These are phyloP conservation scores for Proterorhinus semilunaris DNA, from an alignment of 2,113 vertebrate genomes.

Conservation along the genomic window DNA sequence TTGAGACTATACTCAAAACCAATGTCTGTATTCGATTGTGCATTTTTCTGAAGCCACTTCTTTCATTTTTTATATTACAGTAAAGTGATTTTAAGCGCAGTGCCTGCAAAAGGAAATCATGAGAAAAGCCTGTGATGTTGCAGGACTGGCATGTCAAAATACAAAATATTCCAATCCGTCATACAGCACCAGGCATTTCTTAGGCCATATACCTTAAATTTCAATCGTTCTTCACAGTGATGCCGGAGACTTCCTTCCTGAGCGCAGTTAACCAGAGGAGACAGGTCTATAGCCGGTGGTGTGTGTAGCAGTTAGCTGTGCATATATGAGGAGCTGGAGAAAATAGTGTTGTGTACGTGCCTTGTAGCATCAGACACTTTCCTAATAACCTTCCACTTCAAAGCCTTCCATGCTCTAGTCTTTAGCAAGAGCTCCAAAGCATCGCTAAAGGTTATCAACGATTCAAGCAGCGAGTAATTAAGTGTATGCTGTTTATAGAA, in stretches of 20 bases:
- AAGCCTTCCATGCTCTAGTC: conserved; percentile 25
- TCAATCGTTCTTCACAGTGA: neutral
- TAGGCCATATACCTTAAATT: neutral
- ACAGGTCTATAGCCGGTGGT: conserved; percentile 56
- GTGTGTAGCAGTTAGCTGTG: conserved; percentile 50
- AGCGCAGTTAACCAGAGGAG: conserved; percentile 53
- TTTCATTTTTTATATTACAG: neutral
- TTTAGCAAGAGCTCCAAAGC: conserved; percentile 15
- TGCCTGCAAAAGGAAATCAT: neutral
- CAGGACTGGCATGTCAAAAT: neutral
- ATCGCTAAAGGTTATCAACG: conserved; percentile 11
- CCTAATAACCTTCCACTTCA: conserved; percentile 45
- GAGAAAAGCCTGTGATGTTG: neutral
- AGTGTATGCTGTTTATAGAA: conserved; percentile 4
- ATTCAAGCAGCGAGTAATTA: neutral
- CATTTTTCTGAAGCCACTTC: too few species aligned
- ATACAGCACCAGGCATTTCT: neutral
- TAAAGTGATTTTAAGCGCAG: neutral
- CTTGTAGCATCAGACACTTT: conserved; percentile 51
- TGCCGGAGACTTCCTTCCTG: conserved; percentile 14
- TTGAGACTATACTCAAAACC: too few species aligned
- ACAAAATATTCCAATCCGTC: conserved; percentile 21
- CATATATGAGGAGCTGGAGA: conserved; percentile 46
- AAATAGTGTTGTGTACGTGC: conserved; percentile 54
- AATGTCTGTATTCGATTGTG: too few species aligned